Evolutionary conservation across 2,797 vertebrate species (phyloP), one percentile per base, ranked within the genome.

Genomic region (Sternotherus odoratus): DNA sequence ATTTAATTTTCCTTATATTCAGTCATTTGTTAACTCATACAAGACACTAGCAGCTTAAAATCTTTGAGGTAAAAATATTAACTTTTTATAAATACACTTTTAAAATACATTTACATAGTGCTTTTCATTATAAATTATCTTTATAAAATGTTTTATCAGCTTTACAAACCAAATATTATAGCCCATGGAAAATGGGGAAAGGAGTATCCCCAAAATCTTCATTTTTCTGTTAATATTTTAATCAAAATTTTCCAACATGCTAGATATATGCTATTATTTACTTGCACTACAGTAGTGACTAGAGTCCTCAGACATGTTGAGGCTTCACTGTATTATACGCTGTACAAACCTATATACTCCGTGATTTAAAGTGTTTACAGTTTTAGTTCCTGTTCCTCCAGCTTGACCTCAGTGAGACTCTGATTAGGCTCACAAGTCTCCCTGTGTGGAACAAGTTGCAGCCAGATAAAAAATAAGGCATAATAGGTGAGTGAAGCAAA

Each of bases 121-220:
- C 0, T 23, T 39, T 26, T 80, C 69, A 21, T 77, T 77, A 50
- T n/a, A 86, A 89, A 50, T 56, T 56, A 80, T 46, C 26, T 33
- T 80, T 53, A 53, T 24, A 43, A 46, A 57, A 33, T 0, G 4
- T 9, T 85, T 1, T 17, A 56, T 53, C 6, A 79, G 1, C 4
- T 85, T 87, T 95, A 1, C 1, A 3, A 12, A 21, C 79, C 74
- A 79, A 28, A 74, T 56, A 5, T 43, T 75, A 30, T 39, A 63
- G 87, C 49, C 21, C 0, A 0, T 43, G 60, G 56, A 0, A 1
- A 85, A 60, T 1, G 66, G 33, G 43, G 19, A 4, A 82, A 8
- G 83, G 4, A 56, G 78, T 77, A 60, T 11, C 3, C 81, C 9
- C 5, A 28, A 1, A 12, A 28, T 82, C 24, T 26, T 26, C 24